A percentile compares a stretch with the other conserved stretches of the same genome.
Evolutionary conservation across 2,888 invertebrate species (phyloP).

Genomic region (Lysandra bellargus): DNA sequence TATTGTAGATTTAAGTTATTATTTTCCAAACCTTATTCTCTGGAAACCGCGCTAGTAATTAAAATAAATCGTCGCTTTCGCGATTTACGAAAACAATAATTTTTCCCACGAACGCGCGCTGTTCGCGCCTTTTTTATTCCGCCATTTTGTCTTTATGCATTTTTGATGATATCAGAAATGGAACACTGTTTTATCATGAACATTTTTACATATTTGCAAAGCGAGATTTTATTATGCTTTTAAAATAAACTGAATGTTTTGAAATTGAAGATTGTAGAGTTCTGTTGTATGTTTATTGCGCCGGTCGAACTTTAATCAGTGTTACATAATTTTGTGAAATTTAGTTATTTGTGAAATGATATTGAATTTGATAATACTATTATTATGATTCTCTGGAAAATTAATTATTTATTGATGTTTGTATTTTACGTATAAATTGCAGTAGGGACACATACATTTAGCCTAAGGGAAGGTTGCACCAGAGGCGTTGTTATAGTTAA

Average conservation of each 20-base stretch:
- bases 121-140: slow-evolving; percentile 13
- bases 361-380: too few species aligned
- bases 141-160: slow-evolving; percentile 25
- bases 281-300: neutral
- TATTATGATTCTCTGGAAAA: too few species aligned
- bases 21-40: neutral
- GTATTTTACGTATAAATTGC: too few species aligned
- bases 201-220: slow-evolving; percentile 21
- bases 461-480: too few species aligned
- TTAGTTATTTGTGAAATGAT: too few species aligned
- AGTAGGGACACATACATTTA: too few species aligned
- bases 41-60: neutral
- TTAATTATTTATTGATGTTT: too few species aligned
- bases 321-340: too few species aligned
- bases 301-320: neutral
- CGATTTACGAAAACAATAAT: slow-evolving; percentile 20
- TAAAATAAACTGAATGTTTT: neutral
- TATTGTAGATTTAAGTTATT: neutral
- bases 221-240: slow-evolving; percentile 5
- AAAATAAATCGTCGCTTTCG: neutral
- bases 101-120: neutral
- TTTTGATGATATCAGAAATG: slow-evolving; percentile 19
- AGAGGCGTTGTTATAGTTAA: too few species aligned
- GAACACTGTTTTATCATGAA: slow-evolving; percentile 18
- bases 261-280: neutral